Evolutionary conservation across 2,797 vertebrate species (phyloP).

Genomic region (Artibeus jamaicensis): DNA sequence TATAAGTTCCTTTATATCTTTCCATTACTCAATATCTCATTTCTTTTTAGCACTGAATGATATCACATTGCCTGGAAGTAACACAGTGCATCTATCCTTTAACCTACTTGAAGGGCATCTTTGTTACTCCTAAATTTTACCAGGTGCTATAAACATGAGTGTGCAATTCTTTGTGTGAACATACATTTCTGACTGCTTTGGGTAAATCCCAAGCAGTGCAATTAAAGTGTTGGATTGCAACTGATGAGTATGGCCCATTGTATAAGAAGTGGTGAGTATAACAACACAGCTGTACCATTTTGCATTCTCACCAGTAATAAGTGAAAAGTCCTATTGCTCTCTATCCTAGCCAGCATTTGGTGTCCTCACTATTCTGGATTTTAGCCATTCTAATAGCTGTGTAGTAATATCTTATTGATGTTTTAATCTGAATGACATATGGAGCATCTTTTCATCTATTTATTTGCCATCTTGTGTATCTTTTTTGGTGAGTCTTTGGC

Average conservation of each 20-base stretch:
- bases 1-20: not conserved
- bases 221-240: not conserved
- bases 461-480: not conserved
- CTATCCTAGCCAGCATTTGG: not conserved
- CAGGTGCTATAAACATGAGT: not conserved
- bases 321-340: not conserved
- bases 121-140: not conserved
- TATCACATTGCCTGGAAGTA: not conserved
- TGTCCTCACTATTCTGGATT: not conserved
- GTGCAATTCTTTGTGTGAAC: not conserved
- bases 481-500: not conserved
- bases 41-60: not conserved
- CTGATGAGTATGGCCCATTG: not conserved
- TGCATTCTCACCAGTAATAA: not conserved
- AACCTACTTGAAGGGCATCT: not conserved
- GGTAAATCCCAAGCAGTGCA: not conserved
- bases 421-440: not conserved
- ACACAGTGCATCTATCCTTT: not conserved
- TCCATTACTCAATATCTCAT: not conserved
- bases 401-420: not conserved
- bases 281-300: not conserved
- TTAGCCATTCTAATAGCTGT: not conserved
- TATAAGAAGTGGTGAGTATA: not conserved
- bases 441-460: not conserved
- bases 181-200: not conserved